These are phyloP conservation scores for Drosophila merina DNA, from an alignment of 2,888 invertebrate genomes.

Conservation along the genomic window DNA sequence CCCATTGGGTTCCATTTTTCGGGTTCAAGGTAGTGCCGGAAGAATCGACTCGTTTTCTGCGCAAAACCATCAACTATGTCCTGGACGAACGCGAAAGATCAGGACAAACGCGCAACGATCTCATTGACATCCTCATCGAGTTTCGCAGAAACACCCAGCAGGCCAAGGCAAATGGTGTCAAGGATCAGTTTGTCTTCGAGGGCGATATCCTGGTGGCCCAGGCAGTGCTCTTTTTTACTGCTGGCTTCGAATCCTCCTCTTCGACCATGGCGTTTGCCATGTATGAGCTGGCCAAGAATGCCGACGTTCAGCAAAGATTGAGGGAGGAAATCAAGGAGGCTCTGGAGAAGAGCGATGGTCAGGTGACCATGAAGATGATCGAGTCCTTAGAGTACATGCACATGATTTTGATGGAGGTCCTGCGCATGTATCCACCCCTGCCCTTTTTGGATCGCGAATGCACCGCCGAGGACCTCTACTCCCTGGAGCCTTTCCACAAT, in stretches of 20 bases:
- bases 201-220: constrained; percentile 83
- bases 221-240: constrained; percentile 83
- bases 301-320: constrained; percentile 83
- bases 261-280: constrained; percentile 84
- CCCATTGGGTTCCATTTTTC: constrained; percentile 80
- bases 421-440: constrained; percentile 82
- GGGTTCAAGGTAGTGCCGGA: constrained; percentile 82
- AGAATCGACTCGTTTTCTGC: constrained; percentile 81
- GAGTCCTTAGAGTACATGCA: constrained; percentile 84
- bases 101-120: constrained; percentile 83
- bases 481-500: constrained; percentile 73
- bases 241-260: constrained; percentile 83
- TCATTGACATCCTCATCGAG: constrained; percentile 85
- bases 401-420: constrained; percentile 81
- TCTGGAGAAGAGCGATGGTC: constrained; percentile 78
- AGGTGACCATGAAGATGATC: constrained; percentile 83
- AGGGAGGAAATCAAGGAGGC: constrained; percentile 83
- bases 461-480: constrained; percentile 65
- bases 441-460: constrained; percentile 83
- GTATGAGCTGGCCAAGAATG: constrained; percentile 83
- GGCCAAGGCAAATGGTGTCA: constrained; percentile 59
- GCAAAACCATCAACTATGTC: constrained; percentile 83
- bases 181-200: constrained; percentile 73
- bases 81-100: constrained; percentile 82
- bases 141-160: constrained; percentile 81